These are phyloP conservation scores for Acronicta aceris DNA, from an alignment of 2,888 invertebrate genomes.

Conservation along the genomic window DNA sequence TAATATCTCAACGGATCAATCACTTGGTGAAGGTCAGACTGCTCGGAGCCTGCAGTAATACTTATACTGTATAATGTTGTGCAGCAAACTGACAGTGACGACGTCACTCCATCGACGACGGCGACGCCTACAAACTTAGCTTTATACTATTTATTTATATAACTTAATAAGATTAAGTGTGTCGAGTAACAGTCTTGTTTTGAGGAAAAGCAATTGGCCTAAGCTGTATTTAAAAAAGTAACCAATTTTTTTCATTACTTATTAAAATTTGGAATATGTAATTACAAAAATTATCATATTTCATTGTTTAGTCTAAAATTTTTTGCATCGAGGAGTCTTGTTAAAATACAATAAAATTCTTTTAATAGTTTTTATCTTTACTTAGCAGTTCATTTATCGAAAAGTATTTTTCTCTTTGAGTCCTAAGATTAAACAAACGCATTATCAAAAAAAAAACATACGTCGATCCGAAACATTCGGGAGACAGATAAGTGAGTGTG, in stretches of 20 bases:
- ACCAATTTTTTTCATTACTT: not conserved
- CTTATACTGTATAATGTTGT: slow-evolving; percentile 5
- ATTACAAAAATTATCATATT: not conserved
- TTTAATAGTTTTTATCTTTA: no score
- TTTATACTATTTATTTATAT: slow-evolving; percentile 23
- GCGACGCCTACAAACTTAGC: slow-evolving; percentile 26
- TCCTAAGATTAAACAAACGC: no score
- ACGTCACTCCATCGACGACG: slow-evolving; percentile 38
- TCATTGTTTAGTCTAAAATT: not conserved
- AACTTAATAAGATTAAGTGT: slow-evolving; percentile 25
- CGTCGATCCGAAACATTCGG: no score
- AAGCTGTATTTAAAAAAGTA: not conserved
- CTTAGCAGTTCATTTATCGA: no score
- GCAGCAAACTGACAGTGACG: slow-evolving; percentile 24
- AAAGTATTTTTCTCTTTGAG: no score
- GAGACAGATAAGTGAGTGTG: no score
- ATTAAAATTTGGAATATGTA: no score
- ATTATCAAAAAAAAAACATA: no score
- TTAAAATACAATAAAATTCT: no score
- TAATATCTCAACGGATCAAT: slow-evolving; percentile 32
- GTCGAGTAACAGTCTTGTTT: not conserved
- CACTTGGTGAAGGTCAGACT: slow-evolving; percentile 63
- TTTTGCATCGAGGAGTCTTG: not conserved
- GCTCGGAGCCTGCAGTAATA: slow-evolving; percentile 36
- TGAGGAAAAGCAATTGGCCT: not conserved